These are phyloP conservation scores for Coendou prehensilis DNA, from an alignment of 2,797 vertebrate genomes.

Conservation along the genomic window DNA sequence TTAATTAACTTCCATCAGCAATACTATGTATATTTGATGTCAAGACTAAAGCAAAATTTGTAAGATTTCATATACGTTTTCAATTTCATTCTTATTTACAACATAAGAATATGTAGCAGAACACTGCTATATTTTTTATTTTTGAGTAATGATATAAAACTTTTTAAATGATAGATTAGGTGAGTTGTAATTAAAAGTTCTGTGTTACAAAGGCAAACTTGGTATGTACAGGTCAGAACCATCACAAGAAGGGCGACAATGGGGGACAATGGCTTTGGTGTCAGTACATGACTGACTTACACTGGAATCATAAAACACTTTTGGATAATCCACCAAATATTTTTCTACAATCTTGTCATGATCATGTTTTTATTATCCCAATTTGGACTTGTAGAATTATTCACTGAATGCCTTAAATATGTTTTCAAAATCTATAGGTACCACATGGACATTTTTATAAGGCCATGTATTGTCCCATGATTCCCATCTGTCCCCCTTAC, in stretches of 20 bases:
- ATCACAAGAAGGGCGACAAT: neutral
- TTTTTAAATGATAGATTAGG: neutral
- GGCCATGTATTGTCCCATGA: neutral
- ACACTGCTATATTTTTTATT: neutral
- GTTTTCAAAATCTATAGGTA: neutral
- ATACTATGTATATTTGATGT: neutral
- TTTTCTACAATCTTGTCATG: neutral
- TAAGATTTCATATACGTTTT: neutral
- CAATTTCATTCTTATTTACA: slow-evolving; percentile 28
- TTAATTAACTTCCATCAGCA: neutral
- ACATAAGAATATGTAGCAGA: neutral
- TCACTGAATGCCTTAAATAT: neutral
- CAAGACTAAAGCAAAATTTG: neutral
- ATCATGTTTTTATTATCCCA: neutral
- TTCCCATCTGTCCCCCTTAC: neutral
- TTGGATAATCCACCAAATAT: neutral
- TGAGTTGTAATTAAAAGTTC: neutral
- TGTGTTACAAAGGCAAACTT: neutral
- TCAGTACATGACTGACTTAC: neutral
- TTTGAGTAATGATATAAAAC: neutral
- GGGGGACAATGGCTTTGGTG: neutral
- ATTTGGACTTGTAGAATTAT: neutral
- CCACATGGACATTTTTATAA: neutral
- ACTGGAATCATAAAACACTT: neutral
- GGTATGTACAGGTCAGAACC: neutral